Conservation (phyloP, 2,113 vertebrate species). For the Rhombomys opimus region DNA sequence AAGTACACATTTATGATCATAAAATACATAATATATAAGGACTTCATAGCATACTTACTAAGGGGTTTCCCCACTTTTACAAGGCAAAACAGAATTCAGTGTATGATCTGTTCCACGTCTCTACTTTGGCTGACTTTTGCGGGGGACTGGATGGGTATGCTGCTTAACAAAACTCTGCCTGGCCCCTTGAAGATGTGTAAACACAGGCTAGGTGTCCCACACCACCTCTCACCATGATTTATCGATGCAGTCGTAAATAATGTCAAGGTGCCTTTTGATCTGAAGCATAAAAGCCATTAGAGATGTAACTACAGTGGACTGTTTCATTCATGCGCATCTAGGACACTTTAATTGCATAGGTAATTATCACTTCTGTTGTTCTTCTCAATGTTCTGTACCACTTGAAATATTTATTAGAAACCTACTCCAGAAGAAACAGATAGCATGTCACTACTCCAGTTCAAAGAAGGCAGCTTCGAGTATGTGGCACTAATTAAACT, state of each 20-base stretch:
- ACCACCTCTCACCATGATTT: not conserved
- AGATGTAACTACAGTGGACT: constrained; percentile 74
- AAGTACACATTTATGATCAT: not conserved
- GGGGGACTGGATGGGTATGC: not conserved
- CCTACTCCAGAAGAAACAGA: constrained; percentile 44
- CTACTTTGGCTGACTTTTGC: accelerated
- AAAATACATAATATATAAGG: not conserved
- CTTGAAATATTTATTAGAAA: constrained; percentile 79
- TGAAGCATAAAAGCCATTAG: constrained; percentile 51
- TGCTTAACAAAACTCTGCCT: not conserved
- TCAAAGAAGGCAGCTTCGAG: constrained; percentile 82
- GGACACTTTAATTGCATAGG: constrained; percentile 77
- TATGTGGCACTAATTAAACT: constrained; percentile 86
- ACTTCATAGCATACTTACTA: not conserved
- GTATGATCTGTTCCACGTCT: not conserved
- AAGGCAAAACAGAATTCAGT: not conserved
- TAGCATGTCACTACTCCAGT: constrained; percentile 61
- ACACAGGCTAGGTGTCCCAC: not conserved
- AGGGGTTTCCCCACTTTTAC: not conserved
- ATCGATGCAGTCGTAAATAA: not conserved
- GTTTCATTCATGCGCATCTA: constrained; percentile 39
- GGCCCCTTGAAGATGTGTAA: not conserved
- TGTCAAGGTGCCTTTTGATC: constrained; percentile 18
- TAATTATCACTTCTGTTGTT: constrained; percentile 85
- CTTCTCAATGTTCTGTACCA: constrained; percentile 80